These are phyloP conservation scores for Phylloscopus collybita DNA, from an alignment of 2,797 vertebrate species.

Conservation along the genomic window DNA sequence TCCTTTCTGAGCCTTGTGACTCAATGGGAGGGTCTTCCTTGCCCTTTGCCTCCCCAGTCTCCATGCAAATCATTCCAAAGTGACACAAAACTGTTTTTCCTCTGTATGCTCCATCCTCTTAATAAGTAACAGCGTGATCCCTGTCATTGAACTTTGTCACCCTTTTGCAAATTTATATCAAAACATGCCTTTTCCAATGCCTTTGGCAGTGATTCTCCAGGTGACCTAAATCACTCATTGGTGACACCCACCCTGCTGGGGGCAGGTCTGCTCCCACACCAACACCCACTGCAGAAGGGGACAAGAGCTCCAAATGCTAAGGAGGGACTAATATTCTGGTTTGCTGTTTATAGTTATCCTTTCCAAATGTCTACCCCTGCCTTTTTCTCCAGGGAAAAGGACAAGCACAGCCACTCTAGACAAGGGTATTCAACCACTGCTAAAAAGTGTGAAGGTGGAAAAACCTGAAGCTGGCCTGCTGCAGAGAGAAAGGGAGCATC, in stretches of 20 bases:
- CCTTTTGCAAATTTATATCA: background rate
- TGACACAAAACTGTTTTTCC: background rate
- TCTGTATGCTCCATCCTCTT: background rate
- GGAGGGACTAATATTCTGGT: background rate
- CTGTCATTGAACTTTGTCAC: background rate
- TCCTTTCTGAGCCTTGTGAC: background rate
- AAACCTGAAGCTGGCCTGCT: background rate
- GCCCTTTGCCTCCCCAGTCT: background rate
- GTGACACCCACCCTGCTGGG: background rate
- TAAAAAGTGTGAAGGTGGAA: background rate
- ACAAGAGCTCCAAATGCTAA: background rate
- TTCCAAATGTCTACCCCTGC: background rate
- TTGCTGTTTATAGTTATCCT: background rate
- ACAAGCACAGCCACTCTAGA: background rate
- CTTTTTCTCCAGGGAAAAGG: background rate
- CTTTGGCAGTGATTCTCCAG: background rate
- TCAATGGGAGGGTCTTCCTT: background rate
- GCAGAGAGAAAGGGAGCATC: background rate
- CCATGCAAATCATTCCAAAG: background rate
- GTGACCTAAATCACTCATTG: background rate
- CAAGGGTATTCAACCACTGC: background rate
- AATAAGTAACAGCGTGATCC: background rate
- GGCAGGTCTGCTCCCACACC: background rate
- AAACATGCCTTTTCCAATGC: background rate
- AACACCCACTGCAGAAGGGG: background rate